Evolutionary conservation across 2,797 vertebrate species (phyloP), one percentile per base, ranked within the genome.

Genomic region (Chelon labrosus): DNA sequence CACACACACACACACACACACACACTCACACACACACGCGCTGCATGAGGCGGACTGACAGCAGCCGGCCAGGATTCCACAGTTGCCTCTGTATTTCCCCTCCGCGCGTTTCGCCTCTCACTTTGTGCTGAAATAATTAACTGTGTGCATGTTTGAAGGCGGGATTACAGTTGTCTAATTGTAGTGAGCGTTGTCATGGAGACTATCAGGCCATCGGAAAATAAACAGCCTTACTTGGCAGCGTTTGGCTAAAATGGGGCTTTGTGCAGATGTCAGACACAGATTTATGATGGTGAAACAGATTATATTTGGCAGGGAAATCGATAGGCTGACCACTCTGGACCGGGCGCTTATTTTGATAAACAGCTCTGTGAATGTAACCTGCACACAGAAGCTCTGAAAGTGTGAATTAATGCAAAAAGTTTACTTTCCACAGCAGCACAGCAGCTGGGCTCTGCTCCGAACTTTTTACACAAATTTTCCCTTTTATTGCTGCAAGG

Each of bases 121-220:
- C 93, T 95, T 94, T 90, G 91, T 82, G 90, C 91, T 93, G 94
- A 95, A 95, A 96, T 96, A 97, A 97, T 97, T 94, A 96, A 95
- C 95, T 93, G 92, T 85, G 89, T 90, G 91, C 90, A 86, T 95
- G 94, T 96, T 96, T 96, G 93, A 96, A 97, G 96, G 94, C 94
- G 78, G 96, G 94, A 96, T 97, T 96, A 96, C 95, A 94, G 93
- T 96, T 95, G 95, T 97, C 95, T 97, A 97, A 97, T 97, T 97
- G 96, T 97, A 94, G 95, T 91, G 95, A 94, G 92, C 83, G 96
- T 98, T 96, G 96, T 95, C 96, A 98, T 96, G 96, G 96, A 91
- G 90, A 98, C 95, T 97, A 97, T 98, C 97, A 90, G 92, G 93
- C 94, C 94, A 96, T 97, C 95, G 77, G 91, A 91, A 95, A 94